Evolutionary conservation across 2,888 invertebrate species (phyloP).

Genomic region (Sycophila texana): DNA sequence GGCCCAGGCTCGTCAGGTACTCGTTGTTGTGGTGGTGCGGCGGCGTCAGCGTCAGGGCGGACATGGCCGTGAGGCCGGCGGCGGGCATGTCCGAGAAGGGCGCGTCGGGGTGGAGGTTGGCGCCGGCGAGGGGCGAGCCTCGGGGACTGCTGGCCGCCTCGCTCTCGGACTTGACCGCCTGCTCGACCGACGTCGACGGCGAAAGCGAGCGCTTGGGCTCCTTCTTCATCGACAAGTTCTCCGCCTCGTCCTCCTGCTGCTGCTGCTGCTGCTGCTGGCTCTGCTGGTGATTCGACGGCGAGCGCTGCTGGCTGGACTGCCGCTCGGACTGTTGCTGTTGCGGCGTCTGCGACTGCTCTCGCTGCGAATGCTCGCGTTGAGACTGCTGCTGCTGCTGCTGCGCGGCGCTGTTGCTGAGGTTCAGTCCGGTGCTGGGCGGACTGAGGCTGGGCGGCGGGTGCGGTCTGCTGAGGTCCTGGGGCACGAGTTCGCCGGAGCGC

Average conservation of each 20-base stretch:
- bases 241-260: conserved; percentile 70
- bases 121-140: conserved; percentile 67
- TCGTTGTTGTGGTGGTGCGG: conserved; percentile 80
- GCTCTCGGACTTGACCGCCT: conserved; percentile 71
- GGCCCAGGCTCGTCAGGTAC: conserved; percentile 72
- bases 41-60: conserved; percentile 87
- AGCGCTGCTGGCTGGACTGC: conserved; percentile 33
- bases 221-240: conserved; percentile 72
- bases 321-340: conserved; percentile 57
- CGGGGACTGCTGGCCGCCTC: conserved; percentile 72
- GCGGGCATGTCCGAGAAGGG: conserved; percentile 73
- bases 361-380: conserved; percentile 29
- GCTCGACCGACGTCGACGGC: conserved; percentile 78
- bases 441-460: conserved; percentile 62
- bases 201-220: conserved; percentile 61
- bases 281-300: conserved; percentile 54
- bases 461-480: conserved; percentile 80
- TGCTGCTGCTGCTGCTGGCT: conserved; percentile 60
- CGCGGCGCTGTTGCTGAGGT: conserved; percentile 39
- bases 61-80: conserved; percentile 74
- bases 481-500: conserved; percentile 85
- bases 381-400: conserved; percentile 52
- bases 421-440: conserved; percentile 40
- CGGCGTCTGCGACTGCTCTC: conserved; percentile 51
- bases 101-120: conserved; percentile 67